These are phyloP conservation scores for Teinopalpus imperialis DNA, from an alignment of 2,888 invertebrate species.

Conservation along the genomic window DNA sequence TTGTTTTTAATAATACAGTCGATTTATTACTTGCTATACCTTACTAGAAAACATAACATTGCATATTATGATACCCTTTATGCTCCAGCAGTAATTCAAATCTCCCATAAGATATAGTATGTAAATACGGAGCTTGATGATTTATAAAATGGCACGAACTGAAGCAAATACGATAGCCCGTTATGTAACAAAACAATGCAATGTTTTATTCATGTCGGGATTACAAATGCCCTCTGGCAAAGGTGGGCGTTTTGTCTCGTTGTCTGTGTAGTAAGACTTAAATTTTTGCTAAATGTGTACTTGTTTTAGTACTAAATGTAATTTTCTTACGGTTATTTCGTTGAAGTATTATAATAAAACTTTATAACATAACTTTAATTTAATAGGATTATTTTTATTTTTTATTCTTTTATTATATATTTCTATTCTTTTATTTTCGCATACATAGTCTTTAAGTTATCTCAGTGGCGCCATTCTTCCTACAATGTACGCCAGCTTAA, in stretches of 20 bases:
- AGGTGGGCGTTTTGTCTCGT: conserved; percentile 14
- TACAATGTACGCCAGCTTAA: too few relatives aligned
- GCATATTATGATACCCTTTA: conserved; percentile 20
- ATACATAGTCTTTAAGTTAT: too few relatives aligned
- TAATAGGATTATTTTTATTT: too few relatives aligned
- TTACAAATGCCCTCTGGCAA: conserved; percentile 29
- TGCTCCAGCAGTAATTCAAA: conserved; percentile 26
- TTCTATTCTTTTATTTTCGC: too few relatives aligned
- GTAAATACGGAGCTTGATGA: conserved; percentile 36
- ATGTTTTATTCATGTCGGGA: conserved; percentile 40
- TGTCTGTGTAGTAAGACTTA: background rate
- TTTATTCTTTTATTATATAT: too few relatives aligned
- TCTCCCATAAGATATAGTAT: conserved; percentile 37
- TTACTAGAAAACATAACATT: conserved; percentile 26
- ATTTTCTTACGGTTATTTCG: too few relatives aligned
- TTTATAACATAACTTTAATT: too few relatives aligned
- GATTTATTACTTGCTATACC: conserved; percentile 24
- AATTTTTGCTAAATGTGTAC: background rate
- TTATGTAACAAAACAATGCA: conserved; percentile 36
- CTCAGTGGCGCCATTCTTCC: conserved; percentile 18
- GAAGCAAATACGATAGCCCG: conserved; percentile 29
- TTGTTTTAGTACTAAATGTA: too few relatives aligned
- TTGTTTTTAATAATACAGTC: conserved; percentile 23
- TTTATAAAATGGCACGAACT: conserved; percentile 39
- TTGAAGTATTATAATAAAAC: too few relatives aligned